Conservation (phyloP, 2,888 invertebrate genomes). For the Parelbella ahira region DNA sequence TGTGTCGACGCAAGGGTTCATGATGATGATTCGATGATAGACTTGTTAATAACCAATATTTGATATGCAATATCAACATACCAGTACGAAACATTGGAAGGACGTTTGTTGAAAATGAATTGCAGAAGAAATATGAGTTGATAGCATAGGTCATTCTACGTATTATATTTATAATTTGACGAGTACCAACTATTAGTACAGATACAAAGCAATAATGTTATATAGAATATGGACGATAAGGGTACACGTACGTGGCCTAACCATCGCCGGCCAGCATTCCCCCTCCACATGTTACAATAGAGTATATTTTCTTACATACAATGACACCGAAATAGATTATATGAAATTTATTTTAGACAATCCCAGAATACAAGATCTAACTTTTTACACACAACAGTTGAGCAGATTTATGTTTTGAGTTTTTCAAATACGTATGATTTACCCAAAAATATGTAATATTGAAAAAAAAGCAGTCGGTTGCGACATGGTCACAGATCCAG, state of each 20-base stretch:
- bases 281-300: slow-evolving; percentile 69
- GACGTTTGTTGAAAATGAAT: too few species aligned
- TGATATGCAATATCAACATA: too few species aligned
- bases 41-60: too few species aligned
- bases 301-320: slow-evolving; percentile 76
- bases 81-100: too few species aligned
- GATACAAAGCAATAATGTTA: slow-evolving; percentile 19
- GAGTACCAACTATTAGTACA: too few species aligned
- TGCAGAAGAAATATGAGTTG: too few species aligned
- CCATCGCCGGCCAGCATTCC: slow-evolving; percentile 38
- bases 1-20: too few species aligned
- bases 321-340: slow-evolving; percentile 71
- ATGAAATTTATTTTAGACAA: slow-evolving; percentile 75
- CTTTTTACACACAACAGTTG: slow-evolving; percentile 74
- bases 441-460: too few species aligned
- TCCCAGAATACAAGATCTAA: slow-evolving; percentile 80
- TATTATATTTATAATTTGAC: slow-evolving; percentile 21
- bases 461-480: slow-evolving; percentile 77
- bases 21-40: too few species aligned
- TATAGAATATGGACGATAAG: slow-evolving; percentile 5
- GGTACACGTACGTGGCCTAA: slow-evolving; percentile 27
- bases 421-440: slow-evolving; percentile 45
- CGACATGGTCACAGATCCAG: slow-evolving; percentile 75
- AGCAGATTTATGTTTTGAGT: slow-evolving; percentile 45
- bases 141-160: too few species aligned